Evolutionary conservation across 2,888 invertebrate species (phyloP).

Genomic region (Timema podura): DNA sequence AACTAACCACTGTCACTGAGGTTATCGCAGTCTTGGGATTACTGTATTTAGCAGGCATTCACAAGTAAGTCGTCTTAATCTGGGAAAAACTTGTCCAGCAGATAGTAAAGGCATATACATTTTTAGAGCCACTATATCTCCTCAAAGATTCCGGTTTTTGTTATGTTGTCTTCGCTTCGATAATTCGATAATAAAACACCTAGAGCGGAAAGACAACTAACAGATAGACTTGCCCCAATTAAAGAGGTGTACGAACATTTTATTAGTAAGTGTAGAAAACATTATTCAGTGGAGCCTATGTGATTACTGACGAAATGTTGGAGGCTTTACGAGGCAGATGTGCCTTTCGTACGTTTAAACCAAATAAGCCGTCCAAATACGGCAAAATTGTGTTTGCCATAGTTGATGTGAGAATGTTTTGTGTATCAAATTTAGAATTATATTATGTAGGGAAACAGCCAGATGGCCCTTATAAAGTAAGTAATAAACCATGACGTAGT

Average conservation of each 20-base stretch:
- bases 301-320: slow-evolving; percentile 10
- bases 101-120: slow-evolving; percentile 31
- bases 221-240: background rate
- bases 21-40: background rate
- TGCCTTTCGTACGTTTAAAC: slow-evolving; percentile 11
- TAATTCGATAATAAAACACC: slow-evolving; percentile 32
- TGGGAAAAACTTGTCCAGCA: slow-evolving; percentile 8
- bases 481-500: slow-evolving; percentile 23
- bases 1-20: background rate
- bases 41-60: background rate
- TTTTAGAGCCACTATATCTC: slow-evolving; percentile 30
- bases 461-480: slow-evolving; percentile 24
- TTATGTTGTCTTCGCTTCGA: slow-evolving; percentile 28
- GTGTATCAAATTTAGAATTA: slow-evolving; percentile 24
- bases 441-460: slow-evolving; percentile 29
- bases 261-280: background rate
- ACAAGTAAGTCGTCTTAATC: background rate
- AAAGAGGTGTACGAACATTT: background rate
- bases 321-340: slow-evolving; percentile 3
- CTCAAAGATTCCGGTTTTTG: slow-evolving; percentile 31
- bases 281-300: background rate
- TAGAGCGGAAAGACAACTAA: slow-evolving; percentile 18
- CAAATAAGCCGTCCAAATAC: slow-evolving; percentile 28
- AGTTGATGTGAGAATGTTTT: slow-evolving; percentile 24
- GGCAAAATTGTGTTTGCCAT: slow-evolving; percentile 29